phyloP scores from a whole-genome alignment of 2,888 invertebrate species.

The Charanyca ferruginea region DNA sequence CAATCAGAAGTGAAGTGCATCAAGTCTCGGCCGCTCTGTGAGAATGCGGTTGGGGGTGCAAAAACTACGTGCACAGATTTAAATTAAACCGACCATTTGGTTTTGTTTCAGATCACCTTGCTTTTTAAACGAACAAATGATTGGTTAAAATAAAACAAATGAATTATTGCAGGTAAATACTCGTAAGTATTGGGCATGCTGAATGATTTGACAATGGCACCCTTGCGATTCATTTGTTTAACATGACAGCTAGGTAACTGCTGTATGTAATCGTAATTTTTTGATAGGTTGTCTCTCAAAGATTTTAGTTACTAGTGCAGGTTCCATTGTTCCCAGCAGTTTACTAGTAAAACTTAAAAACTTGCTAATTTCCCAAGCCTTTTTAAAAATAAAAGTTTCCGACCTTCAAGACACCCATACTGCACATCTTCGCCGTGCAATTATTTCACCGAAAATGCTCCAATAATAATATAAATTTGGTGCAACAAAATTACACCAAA shows the following conservation, averaged over 20 bases:
- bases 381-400: constrained; percentile 33
- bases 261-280: not conserved
- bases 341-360: not conserved
- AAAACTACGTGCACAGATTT: constrained; percentile 89
- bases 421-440: constrained; percentile 54
- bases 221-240: not conserved
- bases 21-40: constrained; percentile 88
- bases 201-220: not conserved
- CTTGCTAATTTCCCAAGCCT: constrained; percentile 17
- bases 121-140: constrained; percentile 64
- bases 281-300: not conserved
- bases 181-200: not conserved
- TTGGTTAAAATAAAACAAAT: constrained; percentile 52
- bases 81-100: constrained; percentile 88
- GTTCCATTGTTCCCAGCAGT: not conserved
- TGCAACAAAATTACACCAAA: constrained; percentile 77
- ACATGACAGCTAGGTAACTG: not conserved
- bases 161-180: constrained; percentile 7
- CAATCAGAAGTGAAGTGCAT: constrained; percentile 91
- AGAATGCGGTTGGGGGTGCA: constrained; percentile 91
- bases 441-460: constrained; percentile 63
- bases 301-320: not conserved
- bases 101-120: constrained; percentile 83
- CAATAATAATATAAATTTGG: constrained; percentile 71
- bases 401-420: constrained; percentile 53